A percentile compares a stretch with the other conserved stretches of the same genome.
These are phyloP conservation scores for Saccostrea echinata DNA, from an alignment of 1,140 invertebrate species.

Conservation along the genomic window DNA sequence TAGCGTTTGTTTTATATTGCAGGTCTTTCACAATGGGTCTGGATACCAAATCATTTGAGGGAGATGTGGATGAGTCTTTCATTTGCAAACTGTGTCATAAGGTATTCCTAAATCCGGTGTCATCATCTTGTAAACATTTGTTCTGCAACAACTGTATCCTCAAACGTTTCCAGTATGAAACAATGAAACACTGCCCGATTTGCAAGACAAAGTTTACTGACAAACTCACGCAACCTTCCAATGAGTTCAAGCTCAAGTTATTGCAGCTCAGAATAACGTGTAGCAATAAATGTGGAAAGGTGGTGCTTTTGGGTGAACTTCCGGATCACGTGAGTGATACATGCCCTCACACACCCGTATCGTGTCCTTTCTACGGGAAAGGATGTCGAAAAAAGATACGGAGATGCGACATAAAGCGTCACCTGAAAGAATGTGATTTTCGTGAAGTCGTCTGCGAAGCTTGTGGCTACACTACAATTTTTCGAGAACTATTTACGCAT, in stretches of 20 bases:
- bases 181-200: slow-evolving; percentile 57
- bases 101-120: slow-evolving; percentile 69
- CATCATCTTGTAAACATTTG: slow-evolving; percentile 63
- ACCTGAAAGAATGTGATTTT: slow-evolving; percentile 68
- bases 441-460: slow-evolving; percentile 70
- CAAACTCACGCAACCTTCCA: slow-evolving; percentile 36
- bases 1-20: background rate
- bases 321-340: slow-evolving; percentile 66
- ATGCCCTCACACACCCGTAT: slow-evolving; percentile 65
- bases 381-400: slow-evolving; percentile 67
- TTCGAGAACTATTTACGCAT: slow-evolving; percentile 69
- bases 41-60: slow-evolving; percentile 62
- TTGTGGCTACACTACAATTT: slow-evolving; percentile 65
- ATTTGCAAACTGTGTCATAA: slow-evolving; percentile 67
- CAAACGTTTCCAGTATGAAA: slow-evolving; percentile 44
- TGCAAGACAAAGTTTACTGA: slow-evolving; percentile 57
- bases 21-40: slow-evolving; percentile 62
- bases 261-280: slow-evolving; percentile 63
- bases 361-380: slow-evolving; percentile 62
- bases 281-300: slow-evolving; percentile 67
- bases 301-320: slow-evolving; percentile 61
- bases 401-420: slow-evolving; percentile 60
- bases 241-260: slow-evolving; percentile 64
- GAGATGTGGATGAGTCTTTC: slow-evolving; percentile 57
- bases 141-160: slow-evolving; percentile 66